phyloP scores from a whole-genome alignment of 2,888 invertebrate genomes.

The Scaptodrosophila latifasciaeformis region DNA sequence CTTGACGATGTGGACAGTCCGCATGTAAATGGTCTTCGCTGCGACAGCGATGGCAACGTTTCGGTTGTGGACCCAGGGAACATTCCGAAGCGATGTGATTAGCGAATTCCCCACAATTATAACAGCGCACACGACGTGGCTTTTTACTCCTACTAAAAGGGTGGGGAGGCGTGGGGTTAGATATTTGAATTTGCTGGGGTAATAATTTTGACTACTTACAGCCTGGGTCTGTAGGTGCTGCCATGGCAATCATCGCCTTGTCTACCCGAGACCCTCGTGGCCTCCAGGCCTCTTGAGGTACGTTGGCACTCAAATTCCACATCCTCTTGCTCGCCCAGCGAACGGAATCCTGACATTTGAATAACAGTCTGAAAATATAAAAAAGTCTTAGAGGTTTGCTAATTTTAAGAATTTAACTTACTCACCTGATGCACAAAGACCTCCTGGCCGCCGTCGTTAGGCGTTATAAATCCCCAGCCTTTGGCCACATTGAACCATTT shows the following conservation, averaged over 20 bases:
- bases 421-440: constrained; percentile 95
- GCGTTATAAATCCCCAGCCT: constrained; percentile 96
- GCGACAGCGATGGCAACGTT: constrained; percentile 93
- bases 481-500: constrained; percentile 98
- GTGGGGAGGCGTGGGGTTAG: background rate
- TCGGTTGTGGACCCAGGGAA: constrained; percentile 90
- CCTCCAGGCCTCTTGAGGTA: constrained; percentile 91
- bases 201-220: constrained; percentile 33
- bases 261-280: constrained; percentile 88
- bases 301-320: constrained; percentile 91
- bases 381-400: background rate
- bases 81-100: constrained; percentile 95
- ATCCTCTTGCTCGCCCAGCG: constrained; percentile 90
- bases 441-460: constrained; percentile 91
- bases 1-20: constrained; percentile 82
- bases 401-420: background rate
- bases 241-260: constrained; percentile 87
- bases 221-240: constrained; percentile 85
- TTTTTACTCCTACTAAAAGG: constrained; percentile 75
- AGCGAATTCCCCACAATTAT: constrained; percentile 94
- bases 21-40: constrained; percentile 91
- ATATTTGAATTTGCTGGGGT: background rate
- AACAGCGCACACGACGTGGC: constrained; percentile 92
- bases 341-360: constrained; percentile 90
- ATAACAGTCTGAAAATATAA: constrained; percentile 84